Conservation (phyloP, 2,888 invertebrate genomes). For the Amorpha juglandis region DNA sequence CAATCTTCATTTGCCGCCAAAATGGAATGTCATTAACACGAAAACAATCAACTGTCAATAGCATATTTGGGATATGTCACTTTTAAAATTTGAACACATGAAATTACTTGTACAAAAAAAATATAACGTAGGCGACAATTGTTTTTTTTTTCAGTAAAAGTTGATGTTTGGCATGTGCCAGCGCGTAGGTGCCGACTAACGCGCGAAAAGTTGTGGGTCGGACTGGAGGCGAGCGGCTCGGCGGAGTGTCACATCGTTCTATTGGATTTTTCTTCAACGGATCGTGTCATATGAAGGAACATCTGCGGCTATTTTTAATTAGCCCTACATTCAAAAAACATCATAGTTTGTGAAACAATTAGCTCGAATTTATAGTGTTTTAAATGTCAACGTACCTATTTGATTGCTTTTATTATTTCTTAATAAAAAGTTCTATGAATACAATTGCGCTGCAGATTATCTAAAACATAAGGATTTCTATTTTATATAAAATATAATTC, state of each 20-base stretch:
- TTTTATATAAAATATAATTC: too few relatives aligned
- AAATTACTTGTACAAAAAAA: constrained; percentile 22
- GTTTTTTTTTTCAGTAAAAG: constrained; percentile 1
- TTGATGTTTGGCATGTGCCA: constrained; percentile 33
- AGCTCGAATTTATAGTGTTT: constrained; percentile 17
- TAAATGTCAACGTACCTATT: background rate
- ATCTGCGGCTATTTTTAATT: constrained; percentile 71
- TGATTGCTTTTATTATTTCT: constrained; percentile 1
- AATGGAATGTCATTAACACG: constrained; percentile 60
- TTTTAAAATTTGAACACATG: constrained; percentile 32
- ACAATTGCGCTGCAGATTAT: background rate
- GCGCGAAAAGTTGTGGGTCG: constrained; percentile 73
- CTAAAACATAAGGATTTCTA: too few relatives aligned
- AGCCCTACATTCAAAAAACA: constrained; percentile 49
- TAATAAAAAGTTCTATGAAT: background rate
- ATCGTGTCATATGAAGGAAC: constrained; percentile 70
- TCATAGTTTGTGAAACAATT: constrained; percentile 20
- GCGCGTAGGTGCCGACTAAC: constrained; percentile 73
- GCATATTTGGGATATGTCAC: constrained; percentile 59
- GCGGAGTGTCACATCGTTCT: constrained; percentile 69
- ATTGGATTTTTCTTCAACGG: constrained; percentile 66
- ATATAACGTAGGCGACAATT: background rate
- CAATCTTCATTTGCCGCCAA: constrained; percentile 69
- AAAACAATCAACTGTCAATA: constrained; percentile 67
- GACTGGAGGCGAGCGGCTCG: constrained; percentile 62